Conservation (phyloP, 1,140 invertebrate species). For the Laupala kohalensis region DNA sequence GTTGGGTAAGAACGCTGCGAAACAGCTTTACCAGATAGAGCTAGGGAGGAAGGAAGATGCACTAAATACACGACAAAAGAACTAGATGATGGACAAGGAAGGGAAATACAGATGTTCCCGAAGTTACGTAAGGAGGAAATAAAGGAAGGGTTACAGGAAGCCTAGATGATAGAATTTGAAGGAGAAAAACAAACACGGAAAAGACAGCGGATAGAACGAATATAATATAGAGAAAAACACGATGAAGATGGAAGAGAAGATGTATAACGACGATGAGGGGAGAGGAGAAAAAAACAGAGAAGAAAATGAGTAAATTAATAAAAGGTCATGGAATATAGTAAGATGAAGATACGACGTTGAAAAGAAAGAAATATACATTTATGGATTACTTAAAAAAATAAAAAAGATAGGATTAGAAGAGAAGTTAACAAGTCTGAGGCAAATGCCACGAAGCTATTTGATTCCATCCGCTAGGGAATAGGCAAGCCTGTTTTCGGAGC, state of each 20-base stretch:
- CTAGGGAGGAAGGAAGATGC: no score
- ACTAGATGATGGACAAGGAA: no score
- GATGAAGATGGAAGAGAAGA: background rate
- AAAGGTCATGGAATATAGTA: background rate
- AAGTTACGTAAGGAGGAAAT: background rate
- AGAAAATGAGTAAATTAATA: background rate
- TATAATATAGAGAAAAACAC: background rate
- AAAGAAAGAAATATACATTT: background rate
- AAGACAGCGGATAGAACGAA: background rate
- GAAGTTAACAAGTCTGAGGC: background rate
- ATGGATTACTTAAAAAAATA: background rate
- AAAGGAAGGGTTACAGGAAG: background rate
- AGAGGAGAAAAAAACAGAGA: background rate
- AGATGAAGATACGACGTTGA: no score
- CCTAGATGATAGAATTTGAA: background rate
- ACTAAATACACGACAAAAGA: no score
- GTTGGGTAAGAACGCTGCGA: no score
- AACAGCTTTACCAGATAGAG: no score
- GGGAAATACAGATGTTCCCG: background rate
- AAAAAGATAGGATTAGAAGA: background rate
- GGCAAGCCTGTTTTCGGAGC: no score
- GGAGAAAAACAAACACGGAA: background rate
- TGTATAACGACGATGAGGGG: background rate
- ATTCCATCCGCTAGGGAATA: no score
- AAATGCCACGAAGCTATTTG: no score